Conservation (phyloP, 2,888 invertebrate genomes). For the Drosophila subsilvestris region DNA sequence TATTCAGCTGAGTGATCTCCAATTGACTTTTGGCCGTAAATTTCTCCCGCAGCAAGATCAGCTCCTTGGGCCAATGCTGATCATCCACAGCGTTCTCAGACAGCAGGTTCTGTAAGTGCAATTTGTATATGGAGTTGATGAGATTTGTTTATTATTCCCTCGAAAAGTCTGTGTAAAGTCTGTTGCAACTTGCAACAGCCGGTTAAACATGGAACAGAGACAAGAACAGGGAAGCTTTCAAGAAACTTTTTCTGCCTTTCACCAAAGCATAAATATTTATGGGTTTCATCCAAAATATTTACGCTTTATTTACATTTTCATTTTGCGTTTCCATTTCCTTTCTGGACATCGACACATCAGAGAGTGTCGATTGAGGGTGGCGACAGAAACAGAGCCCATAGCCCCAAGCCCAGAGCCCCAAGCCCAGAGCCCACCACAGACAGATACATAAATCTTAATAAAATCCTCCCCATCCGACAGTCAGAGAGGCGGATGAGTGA, state of each 20-base stretch:
- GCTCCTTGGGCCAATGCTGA: slow-evolving; percentile 90
- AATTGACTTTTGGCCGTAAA: slow-evolving; percentile 88
- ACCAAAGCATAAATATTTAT: slow-evolving; percentile 65
- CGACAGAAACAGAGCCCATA: slow-evolving; percentile 13
- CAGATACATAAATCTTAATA: slow-evolving; percentile 59
- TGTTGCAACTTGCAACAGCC: not conserved
- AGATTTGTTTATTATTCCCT: slow-evolving; percentile 25
- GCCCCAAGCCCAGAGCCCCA: not conserved
- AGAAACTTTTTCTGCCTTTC: slow-evolving; percentile 27
- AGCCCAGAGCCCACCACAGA: not conserved
- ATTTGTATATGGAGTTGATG: slow-evolving; percentile 4
- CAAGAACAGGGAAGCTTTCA: not conserved
- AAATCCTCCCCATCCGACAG: slow-evolving; percentile 19
- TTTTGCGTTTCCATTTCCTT: not conserved
- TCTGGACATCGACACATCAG: not conserved
- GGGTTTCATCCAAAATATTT: slow-evolving; percentile 61
- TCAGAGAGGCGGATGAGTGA: slow-evolving; percentile 1
- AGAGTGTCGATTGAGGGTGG: slow-evolving; percentile 6
- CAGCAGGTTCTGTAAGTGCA: slow-evolving; percentile 87
- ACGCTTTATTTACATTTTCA: slow-evolving; percentile 24
- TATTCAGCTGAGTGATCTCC: slow-evolving; percentile 86
- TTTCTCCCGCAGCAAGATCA: slow-evolving; percentile 89
- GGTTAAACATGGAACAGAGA: not conserved
- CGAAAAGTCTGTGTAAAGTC: slow-evolving; percentile 28
- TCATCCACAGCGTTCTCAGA: slow-evolving; percentile 88